phyloP scores from a whole-genome alignment of 1,140 invertebrate genomes.

The Ips typographus region DNA sequence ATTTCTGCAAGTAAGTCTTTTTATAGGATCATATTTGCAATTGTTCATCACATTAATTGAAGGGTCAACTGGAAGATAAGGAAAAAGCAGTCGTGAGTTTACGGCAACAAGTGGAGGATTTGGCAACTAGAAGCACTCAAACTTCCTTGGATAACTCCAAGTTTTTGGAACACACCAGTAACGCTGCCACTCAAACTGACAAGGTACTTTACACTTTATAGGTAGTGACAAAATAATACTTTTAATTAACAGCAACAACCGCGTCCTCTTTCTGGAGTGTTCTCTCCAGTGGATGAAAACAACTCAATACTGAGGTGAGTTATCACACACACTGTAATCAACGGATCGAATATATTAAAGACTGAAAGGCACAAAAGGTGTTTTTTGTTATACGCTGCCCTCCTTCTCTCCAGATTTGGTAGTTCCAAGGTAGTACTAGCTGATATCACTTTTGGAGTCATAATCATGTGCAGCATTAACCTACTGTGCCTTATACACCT shows the following conservation, averaged over 20 bases:
- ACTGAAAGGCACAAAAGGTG: conserved; percentile 26
- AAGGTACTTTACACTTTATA: conserved; percentile 53
- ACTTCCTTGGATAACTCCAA: not conserved
- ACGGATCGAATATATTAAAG: conserved; percentile 8
- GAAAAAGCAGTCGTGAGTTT: conserved; percentile 68
- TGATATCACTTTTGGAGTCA: conserved; percentile 66
- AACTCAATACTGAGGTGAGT: conserved; percentile 13
- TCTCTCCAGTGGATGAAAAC: conserved; percentile 41
- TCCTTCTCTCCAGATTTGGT: conserved; percentile 38
- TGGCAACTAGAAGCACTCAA: conserved; percentile 51
- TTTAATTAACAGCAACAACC: no score
- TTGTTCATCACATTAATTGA: not conserved
- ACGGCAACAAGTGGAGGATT: conserved; percentile 62
- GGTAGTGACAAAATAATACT: no score
- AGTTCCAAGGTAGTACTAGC: conserved; percentile 73
- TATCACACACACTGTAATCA: not conserved
- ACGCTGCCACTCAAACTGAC: conserved; percentile 74
- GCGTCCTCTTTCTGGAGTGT: conserved; percentile 59
- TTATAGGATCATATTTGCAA: not conserved
- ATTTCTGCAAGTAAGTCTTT: conserved; percentile 60
- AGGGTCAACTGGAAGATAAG: conserved; percentile 71
- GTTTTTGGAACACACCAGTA: conserved; percentile 50
- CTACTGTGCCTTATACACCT: conserved; percentile 64
- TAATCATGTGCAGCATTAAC: conserved; percentile 65
- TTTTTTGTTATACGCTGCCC: conserved; percentile 47